Base-by-base conservation (phyloP, 2,888 invertebrate species). In the Exephanes ischioxanthus region DNA sequence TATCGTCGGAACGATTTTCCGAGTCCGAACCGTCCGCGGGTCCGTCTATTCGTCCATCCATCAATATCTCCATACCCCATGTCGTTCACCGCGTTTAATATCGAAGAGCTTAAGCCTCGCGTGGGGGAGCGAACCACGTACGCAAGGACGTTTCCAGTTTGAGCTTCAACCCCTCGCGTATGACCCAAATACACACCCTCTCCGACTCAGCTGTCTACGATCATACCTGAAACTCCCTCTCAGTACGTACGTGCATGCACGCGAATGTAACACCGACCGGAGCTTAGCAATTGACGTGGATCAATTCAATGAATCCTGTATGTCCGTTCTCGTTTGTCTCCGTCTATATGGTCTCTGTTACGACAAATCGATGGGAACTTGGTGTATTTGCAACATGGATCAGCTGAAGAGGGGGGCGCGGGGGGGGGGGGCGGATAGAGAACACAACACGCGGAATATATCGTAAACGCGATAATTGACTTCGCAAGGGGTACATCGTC, bases 51-150 rank as follows among this genome's bases (percentile, higher is more conserved):
- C 14, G 3, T 45, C 41, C 41, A 2, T 41, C 41, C 41, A 0
- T 73, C 55, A 67, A 72, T 72, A 73, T 73, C 73, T 80, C 67
- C 45, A 66, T 80, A 67, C 55, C 72, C 61, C 11, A 61, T 66
- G 72, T 72, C 66, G 80, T 77, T 80, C 66, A 51, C 61, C 48
- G n/a, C 45, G 72, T 58, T 75, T 83, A 84, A 87, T 86, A 85
- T 86, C 81, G 82, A 68, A 79, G 75, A 76, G 86, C 84, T 86
- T 84, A 86, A 87, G 84, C 77, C 75, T 26, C 77, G 0, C 86
- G 67, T 86, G 76, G 82, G 71, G 84, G 73, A n/a, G 37, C 63
- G 53, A 79, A 63, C 75, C 73, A 75, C 83, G 83, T 79, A 80
- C 84, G 76, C 58, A 71, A 73, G 72, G 77, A 84, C 76, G 33